Percentiles rank a stretch among this genome's conserved stretches.
phyloP scores from a whole-genome alignment of 2,113 vertebrate species.

The Thalassarche chlororhynchos region DNA sequence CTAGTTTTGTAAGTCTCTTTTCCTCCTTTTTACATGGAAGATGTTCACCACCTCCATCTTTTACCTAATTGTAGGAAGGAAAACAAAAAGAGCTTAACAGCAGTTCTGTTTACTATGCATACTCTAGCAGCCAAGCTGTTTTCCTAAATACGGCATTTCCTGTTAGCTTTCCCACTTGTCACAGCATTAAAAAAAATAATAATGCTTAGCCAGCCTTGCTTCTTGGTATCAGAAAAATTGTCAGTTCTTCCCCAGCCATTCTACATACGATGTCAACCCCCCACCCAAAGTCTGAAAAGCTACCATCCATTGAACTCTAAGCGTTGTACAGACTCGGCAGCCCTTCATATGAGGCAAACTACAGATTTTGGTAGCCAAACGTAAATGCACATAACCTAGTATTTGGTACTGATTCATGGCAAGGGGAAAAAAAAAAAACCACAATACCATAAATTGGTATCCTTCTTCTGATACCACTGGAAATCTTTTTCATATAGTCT shows the following conservation, averaged over 20 bases:
- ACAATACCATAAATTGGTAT: neutral
- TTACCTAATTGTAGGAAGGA: slow-evolving; percentile 45
- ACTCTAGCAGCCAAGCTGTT: neutral
- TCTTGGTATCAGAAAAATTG: neutral
- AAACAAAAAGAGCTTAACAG: slow-evolving; percentile 28
- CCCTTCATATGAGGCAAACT: neutral
- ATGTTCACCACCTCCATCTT: slow-evolving; percentile 12
- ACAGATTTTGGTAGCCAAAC: neutral
- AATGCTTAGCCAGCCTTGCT: neutral
- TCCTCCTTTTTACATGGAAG: slow-evolving; percentile 56
- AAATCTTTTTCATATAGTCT: neutral
- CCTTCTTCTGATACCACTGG: neutral
- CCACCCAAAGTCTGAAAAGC: neutral
- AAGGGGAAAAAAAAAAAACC: neutral
- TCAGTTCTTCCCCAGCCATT: neutral
- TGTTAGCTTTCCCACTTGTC: neutral
- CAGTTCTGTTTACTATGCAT: neutral
- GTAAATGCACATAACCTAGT: neutral
- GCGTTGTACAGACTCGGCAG: neutral
- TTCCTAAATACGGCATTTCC: neutral
- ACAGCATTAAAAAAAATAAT: neutral
- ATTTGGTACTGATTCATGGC: neutral
- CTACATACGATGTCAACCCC: rapidly evolving
- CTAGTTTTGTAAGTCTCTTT: slow-evolving; percentile 75
- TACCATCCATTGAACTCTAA: neutral